phyloP scores from a whole-genome alignment of 23 tunicate species.

The Botrylloides violaceus region DNA sequence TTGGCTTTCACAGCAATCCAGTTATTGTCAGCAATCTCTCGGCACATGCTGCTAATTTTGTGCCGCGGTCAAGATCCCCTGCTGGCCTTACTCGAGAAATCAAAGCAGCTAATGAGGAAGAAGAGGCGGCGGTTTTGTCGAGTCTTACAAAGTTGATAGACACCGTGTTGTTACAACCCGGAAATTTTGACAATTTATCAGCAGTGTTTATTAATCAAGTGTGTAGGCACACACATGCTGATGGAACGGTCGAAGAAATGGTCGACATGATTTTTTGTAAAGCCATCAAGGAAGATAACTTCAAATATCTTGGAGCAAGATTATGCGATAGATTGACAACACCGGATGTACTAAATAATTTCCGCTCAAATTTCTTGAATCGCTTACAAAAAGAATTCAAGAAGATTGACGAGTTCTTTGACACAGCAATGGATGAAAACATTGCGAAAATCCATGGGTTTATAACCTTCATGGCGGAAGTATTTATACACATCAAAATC shows the following conservation, averaged over 20 bases:
- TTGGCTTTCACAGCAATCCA: constrained; percentile 18
- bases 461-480: constrained; percentile 16
- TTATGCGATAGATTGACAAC: constrained; percentile 45
- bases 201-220: neutral
- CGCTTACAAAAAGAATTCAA: constrained; percentile 58
- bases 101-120: constrained; percentile 6
- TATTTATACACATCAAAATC: constrained; percentile 15
- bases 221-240: neutral
- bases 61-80: neutral
- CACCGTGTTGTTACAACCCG: neutral
- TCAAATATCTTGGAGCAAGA: constrained; percentile 56
- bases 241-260: constrained; percentile 14
- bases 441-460: constrained; percentile 21
- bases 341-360: constrained; percentile 25
- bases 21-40: constrained; percentile 21
- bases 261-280: constrained; percentile 10
- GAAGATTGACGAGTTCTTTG: constrained; percentile 30
- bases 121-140: neutral
- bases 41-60: constrained; percentile 6
- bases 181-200: constrained; percentile 7
- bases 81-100: neutral
- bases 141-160: neutral
- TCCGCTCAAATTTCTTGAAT: constrained; percentile 36
- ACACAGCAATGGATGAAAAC: constrained; percentile 7
- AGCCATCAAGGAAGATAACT: constrained; percentile 29